Evolutionary conservation across 64 coral and sea anemone species (phyloP).

Genomic region (Montipora efflorescens): DNA sequence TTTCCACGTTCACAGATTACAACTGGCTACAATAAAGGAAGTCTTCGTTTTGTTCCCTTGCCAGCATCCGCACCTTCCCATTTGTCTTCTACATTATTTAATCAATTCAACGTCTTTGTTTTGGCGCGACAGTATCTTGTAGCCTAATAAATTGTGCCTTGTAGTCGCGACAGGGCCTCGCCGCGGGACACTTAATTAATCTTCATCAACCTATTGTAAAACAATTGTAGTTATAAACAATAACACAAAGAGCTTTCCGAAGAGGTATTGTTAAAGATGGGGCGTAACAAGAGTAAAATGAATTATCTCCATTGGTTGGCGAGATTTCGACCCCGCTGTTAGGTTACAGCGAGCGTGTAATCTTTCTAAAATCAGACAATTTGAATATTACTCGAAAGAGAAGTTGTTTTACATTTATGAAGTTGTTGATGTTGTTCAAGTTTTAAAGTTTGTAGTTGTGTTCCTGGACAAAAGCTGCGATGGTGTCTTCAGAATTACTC

Average conservation of each 20-base stretch:
- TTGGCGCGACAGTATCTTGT: not conserved
- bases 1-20: not conserved
- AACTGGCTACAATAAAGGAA: not conserved
- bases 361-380: not conserved
- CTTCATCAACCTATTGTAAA: not conserved
- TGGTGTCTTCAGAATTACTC: not conserved
- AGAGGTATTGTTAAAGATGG: conserved; percentile 3
- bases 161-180: not conserved
- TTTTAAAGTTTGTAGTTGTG: not conserved
- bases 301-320: not conserved
- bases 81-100: not conserved
- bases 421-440: not conserved
- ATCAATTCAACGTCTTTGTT: not conserved
- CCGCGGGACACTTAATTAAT: conserved; percentile 15
- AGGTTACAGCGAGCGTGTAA: not conserved
- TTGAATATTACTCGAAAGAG: not conserved
- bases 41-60: not conserved
- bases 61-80: too few relatives aligned
- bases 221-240: not conserved
- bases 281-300: not conserved
- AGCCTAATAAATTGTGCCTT: not conserved
- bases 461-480: not conserved
- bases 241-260: conserved; percentile 3
- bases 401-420: not conserved
- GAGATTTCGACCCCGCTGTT: conserved; percentile 26